phyloP scores from a whole-genome alignment of 2,888 invertebrate genomes.

The Salpingus planirostris region DNA sequence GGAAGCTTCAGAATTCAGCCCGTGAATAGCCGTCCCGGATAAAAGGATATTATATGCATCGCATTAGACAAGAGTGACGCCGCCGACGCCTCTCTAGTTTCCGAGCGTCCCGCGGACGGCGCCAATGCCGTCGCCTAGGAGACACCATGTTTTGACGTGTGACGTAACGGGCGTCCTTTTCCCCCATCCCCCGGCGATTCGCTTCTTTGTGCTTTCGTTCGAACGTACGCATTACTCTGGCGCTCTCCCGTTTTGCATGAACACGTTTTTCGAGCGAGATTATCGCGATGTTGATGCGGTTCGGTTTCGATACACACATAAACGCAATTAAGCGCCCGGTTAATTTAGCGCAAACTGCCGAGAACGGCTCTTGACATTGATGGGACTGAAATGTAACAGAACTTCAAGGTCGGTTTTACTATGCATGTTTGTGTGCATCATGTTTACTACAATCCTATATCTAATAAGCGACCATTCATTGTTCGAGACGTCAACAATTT shows the following conservation, averaged over 20 bases:
- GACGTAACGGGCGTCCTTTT: constrained; percentile 28
- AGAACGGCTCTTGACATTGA: constrained; percentile 20
- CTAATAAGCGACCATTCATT: constrained; percentile 5
- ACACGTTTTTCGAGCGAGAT: no score
- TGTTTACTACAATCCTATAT: constrained; percentile 16
- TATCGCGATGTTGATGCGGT: background rate
- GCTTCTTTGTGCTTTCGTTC: no score
- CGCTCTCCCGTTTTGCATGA: no score
- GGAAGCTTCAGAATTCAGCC: background rate
- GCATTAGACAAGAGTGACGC: constrained; percentile 5
- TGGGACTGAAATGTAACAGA: constrained; percentile 17
- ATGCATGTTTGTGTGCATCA: constrained; percentile 23
- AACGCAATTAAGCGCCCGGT: constrained; percentile 8
- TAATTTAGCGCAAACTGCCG: constrained; percentile 13
- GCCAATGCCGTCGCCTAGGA: constrained; percentile 30
- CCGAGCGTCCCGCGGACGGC: constrained; percentile 23
- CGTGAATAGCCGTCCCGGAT: background rate
- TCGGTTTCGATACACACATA: background rate
- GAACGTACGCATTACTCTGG: no score
- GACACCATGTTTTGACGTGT: constrained; percentile 37
- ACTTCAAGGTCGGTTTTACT: constrained; percentile 22
- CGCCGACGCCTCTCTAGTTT: constrained; percentile 19
- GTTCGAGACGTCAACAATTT: constrained; percentile 1
- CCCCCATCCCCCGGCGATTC: no score
- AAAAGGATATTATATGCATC: background rate